Percentiles rank a stretch among this genome's conserved stretches.
Evolutionary conservation across 1,140 invertebrate genomes (phyloP).

Genomic region (Thereuonema tuberculata): DNA sequence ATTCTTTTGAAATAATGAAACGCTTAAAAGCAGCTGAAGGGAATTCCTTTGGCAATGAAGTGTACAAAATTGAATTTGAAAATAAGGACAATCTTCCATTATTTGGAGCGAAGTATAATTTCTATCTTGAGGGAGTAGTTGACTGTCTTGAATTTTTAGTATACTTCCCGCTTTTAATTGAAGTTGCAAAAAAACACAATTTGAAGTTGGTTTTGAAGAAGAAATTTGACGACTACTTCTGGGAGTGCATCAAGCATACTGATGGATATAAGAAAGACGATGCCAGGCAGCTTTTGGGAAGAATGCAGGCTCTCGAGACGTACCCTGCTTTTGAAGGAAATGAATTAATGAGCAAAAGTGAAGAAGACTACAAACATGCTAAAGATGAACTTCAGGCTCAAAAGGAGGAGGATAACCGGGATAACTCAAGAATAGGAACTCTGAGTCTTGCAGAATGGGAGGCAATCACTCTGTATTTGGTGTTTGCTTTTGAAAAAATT

Average conservation of each 20-base stretch:
- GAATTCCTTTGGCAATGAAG: slow-evolving; percentile 67
- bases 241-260: slow-evolving; percentile 40
- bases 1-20: slow-evolving; percentile 43
- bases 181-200: slow-evolving; percentile 54
- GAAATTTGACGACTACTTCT: slow-evolving; percentile 68
- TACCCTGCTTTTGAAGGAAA: too few species aligned
- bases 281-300: slow-evolving; percentile 43
- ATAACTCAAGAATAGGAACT: too few species aligned
- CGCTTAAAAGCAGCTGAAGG: slow-evolving; percentile 43
- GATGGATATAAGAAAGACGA: slow-evolving; percentile 30
- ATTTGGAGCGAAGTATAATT: slow-evolving; percentile 95
- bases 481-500: too few species aligned
- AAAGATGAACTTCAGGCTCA: too few species aligned
- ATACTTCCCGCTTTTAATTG: slow-evolving; percentile 70
- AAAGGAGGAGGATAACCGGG: too few species aligned
- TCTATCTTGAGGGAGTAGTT: slow-evolving; percentile 87
- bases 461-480: too few species aligned
- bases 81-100: slow-evolving; percentile 58
- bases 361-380: too few species aligned
- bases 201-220: slow-evolving; percentile 58
- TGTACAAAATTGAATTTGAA: slow-evolving; percentile 68
- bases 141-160: slow-evolving; percentile 98
- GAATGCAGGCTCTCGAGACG: slow-evolving; percentile 65
- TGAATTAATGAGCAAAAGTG: too few species aligned
- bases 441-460: too few species aligned